Percentiles rank a stretch among this genome's conserved stretches.
phyloP scores from a whole-genome alignment of 2,888 invertebrate species.

The Fragum fragum region DNA sequence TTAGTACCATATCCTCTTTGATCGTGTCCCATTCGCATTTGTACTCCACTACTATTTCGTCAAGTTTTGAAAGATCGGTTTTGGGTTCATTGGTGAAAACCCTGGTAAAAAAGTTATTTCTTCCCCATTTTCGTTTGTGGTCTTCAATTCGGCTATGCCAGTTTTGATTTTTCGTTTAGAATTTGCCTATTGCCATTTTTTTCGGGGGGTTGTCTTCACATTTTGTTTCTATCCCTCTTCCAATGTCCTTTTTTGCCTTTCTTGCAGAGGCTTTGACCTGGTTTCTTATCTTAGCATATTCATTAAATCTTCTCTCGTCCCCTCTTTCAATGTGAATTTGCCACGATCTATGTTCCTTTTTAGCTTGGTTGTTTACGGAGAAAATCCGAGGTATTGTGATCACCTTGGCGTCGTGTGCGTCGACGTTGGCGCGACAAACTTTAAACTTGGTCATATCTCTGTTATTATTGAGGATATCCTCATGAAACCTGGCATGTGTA shows the following conservation, averaged over 20 bases:
- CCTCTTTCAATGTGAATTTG: not conserved
- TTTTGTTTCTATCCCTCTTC: not conserved
- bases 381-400: too few relatives aligned
- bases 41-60: not conserved
- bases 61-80: not conserved
- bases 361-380: too few relatives aligned
- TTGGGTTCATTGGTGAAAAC: not conserved
- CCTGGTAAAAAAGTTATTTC: constrained; percentile 8
- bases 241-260: not conserved
- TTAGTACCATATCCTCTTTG: not conserved
- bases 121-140: not conserved
- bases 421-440: too few relatives aligned
- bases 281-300: not conserved
- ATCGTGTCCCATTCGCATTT: not conserved
- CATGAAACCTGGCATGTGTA: too few relatives aligned
- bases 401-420: too few relatives aligned
- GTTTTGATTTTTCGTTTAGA: constrained; percentile 4
- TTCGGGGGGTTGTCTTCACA: not conserved
- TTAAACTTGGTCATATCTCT: too few relatives aligned
- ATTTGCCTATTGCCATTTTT: constrained; percentile 11
- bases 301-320: not conserved
- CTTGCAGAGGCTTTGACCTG: not conserved
- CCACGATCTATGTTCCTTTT: not conserved
- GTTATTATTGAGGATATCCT: too few relatives aligned
- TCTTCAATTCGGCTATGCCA: constrained; percentile 1